Evolutionary conservation across 2,888 invertebrate genomes (phyloP).

Genomic region (Trimorus sp.): DNA sequence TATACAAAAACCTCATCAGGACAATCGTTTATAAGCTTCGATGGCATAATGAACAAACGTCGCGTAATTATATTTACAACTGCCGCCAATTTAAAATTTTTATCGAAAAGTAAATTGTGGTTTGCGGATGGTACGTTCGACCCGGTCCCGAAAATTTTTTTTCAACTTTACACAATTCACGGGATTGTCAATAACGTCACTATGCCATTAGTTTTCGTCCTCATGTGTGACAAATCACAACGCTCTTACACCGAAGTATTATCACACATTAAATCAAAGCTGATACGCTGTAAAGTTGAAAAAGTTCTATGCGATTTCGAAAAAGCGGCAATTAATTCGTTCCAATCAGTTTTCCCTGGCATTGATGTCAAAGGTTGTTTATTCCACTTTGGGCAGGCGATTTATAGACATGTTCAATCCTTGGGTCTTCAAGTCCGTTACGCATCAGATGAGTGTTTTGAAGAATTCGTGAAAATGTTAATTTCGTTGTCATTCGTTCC

Average conservation of each 20-base stretch:
- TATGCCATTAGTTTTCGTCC: constrained; percentile 4
- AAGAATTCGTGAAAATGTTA: constrained; percentile 12
- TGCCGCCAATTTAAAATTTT: not conserved
- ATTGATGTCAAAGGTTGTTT: constrained; percentile 16
- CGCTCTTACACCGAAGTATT: constrained; percentile 10
- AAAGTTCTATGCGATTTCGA: constrained; percentile 3
- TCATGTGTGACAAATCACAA: constrained; percentile 18
- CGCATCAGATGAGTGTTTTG: not conserved
- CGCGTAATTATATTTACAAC: constrained; percentile 8
- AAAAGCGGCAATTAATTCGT: constrained; percentile 12
- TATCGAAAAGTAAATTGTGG: constrained; percentile 7
- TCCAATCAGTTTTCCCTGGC: not conserved
- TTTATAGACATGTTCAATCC: constrained; percentile 5
- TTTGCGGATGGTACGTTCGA: constrained; percentile 14
- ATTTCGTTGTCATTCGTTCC: constrained; percentile 11
- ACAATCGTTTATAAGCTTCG: constrained; percentile 3
- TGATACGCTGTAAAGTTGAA: constrained; percentile 4
- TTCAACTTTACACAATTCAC: constrained; percentile 19
- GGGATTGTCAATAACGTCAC: not conserved
- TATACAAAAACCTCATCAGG: not conserved
- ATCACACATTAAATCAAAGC: not conserved
- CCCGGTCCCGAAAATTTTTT: constrained; percentile 16
- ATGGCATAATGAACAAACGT: constrained; percentile 1
- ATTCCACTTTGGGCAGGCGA: constrained; percentile 23
- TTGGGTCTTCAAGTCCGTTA: not conserved